A percentile compares a stretch with the other conserved stretches of the same genome.
Evolutionary conservation across 1,140 invertebrate genomes (phyloP).

Genomic region (Listronotus bonariensis): DNA sequence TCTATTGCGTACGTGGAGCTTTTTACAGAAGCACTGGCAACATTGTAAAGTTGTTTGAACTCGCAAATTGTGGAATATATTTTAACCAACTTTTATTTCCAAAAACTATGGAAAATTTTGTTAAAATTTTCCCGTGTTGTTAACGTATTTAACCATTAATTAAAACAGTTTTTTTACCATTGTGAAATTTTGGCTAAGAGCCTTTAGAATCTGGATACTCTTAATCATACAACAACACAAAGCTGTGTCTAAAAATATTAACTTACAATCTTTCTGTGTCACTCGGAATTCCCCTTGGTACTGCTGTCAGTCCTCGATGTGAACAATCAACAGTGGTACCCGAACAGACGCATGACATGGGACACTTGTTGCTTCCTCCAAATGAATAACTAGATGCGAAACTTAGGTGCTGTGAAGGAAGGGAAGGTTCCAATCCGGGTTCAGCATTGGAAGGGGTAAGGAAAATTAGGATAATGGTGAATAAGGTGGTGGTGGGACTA

Average conservation of each 20-base stretch:
- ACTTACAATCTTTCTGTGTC: conserved; percentile 87
- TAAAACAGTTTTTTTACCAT: too few relatives aligned
- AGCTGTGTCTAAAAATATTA: conserved; percentile 2
- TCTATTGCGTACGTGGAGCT: too few relatives aligned
- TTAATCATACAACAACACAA: too few relatives aligned
- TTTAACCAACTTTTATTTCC: too few relatives aligned
- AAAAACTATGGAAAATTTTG: too few relatives aligned
- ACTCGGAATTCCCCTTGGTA: conserved; percentile 74
- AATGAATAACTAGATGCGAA: conserved; percentile 37
- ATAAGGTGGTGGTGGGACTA: background rate
- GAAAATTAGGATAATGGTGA: conserved; percentile 1
- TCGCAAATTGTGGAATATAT: too few relatives aligned
- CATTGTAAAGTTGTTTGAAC: too few relatives aligned
- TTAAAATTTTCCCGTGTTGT: too few relatives aligned
- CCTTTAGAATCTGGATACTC: too few relatives aligned
- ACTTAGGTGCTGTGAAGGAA: conserved; percentile 5
- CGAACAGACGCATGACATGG: conserved; percentile 78
- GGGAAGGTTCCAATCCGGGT: conserved; percentile 17
- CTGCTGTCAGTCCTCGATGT: conserved; percentile 75
- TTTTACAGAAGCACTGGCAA: too few relatives aligned
- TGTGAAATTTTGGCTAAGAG: too few relatives aligned
- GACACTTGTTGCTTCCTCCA: conserved; percentile 61
- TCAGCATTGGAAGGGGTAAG: conserved; percentile 6
- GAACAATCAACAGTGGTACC: conserved; percentile 80
- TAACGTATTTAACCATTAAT: too few relatives aligned